phyloP scores from a whole-genome alignment of 2,113 vertebrate genomes.

The Romanogobio albipinnatus region DNA sequence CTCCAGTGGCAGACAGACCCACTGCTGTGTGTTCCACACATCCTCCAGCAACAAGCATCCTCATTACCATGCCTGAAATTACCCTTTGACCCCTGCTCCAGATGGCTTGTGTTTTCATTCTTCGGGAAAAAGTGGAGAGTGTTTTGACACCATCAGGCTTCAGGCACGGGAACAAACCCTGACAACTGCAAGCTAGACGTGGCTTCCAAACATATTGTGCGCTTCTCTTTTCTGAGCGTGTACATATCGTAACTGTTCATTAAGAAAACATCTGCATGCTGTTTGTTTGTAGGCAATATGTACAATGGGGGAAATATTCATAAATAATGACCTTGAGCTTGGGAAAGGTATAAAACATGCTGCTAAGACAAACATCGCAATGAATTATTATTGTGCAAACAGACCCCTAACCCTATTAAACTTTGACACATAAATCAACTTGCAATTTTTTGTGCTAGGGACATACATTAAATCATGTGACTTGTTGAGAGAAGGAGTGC shows the following conservation, averaged over 20 bases:
- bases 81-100: slow-evolving; percentile 54
- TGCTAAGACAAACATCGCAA: not conserved
- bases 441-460: not conserved
- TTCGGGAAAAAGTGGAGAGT: slow-evolving; percentile 33
- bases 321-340: not conserved
- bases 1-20: slow-evolving; percentile 32
- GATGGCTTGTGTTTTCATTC: slow-evolving; percentile 61
- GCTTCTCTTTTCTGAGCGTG: not conserved
- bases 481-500: not conserved
- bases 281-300: slow-evolving; percentile 4
- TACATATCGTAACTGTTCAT: not conserved
- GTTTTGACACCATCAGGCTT: slow-evolving; percentile 40
- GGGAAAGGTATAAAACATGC: not conserved
- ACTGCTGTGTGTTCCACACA: slow-evolving; percentile 33
- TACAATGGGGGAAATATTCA: not conserved
- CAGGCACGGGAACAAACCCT: slow-evolving; percentile 33
- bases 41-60: slow-evolving; percentile 49
- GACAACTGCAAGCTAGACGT: not conserved
- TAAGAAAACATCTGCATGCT: slow-evolving; percentile 11
- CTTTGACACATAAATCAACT: not conserved
- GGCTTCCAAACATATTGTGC: not conserved
- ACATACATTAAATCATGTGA: not conserved
- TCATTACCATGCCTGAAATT: slow-evolving; percentile 58
- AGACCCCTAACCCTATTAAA: not conserved
- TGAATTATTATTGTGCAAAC: not conserved